Conservation (phyloP, 2,797 vertebrate species). For the Sciurus carolinensis region DNA sequence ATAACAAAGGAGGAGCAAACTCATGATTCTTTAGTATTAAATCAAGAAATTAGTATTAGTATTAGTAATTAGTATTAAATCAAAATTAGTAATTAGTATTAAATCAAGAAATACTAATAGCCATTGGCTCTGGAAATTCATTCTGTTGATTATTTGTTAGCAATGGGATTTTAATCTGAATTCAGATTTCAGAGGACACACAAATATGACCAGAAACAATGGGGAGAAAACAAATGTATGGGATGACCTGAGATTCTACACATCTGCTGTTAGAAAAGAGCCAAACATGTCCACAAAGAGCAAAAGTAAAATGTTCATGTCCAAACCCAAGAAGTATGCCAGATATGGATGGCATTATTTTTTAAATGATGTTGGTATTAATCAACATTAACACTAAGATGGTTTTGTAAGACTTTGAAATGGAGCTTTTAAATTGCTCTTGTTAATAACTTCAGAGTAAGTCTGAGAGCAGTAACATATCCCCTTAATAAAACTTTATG, state of each 20-base stretch:
- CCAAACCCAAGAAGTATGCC: background rate
- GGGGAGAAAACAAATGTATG: background rate
- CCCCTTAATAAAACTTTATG: constrained; percentile 73
- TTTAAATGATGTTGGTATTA: background rate
- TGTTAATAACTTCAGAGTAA: constrained; percentile 51
- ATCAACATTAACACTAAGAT: background rate
- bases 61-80: too few species aligned
- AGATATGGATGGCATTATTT: background rate
- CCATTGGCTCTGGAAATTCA: background rate
- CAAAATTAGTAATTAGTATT: background rate
- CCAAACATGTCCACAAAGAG: background rate
- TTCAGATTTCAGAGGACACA: constrained; percentile 10
- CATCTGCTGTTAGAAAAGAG: background rate
- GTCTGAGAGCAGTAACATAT: constrained; percentile 40
- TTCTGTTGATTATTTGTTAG: background rate
- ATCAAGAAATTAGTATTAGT: background rate
- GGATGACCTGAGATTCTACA: background rate
- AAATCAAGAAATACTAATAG: constrained; percentile 6
- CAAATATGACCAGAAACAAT: constrained; percentile 9
- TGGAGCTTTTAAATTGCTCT: constrained; percentile 63
- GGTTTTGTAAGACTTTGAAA: constrained; percentile 64
- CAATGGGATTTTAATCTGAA: background rate
- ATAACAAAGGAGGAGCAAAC: background rate
- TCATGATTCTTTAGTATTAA: background rate
- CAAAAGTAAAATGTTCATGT: background rate